Evolutionary conservation across 2,888 invertebrate species (phyloP), one percentile per base, ranked within the genome.

Genomic region (Carabus problematicus): DNA sequence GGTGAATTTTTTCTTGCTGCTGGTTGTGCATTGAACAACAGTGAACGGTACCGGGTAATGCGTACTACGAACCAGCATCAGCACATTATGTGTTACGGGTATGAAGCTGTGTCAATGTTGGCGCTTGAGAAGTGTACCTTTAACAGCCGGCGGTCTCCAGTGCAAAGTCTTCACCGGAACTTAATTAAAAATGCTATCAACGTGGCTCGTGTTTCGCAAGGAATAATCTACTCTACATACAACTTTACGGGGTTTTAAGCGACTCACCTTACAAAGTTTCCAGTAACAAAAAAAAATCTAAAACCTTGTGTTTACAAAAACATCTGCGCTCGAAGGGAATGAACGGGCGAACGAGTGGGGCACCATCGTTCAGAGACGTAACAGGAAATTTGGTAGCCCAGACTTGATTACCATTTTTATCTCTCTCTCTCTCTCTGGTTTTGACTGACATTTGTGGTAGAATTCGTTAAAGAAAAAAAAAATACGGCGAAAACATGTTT

Each of bases 181-280:
- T 69, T 69, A 69, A 69, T 69, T 69, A 69, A 69, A 69, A 69
- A 69, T 69, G 62, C 69, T 56, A 69, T 69, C 69, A 69, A 60
- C 62, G 55, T 62, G 61, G 62, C 56, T 69, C 69, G 54, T 62
- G 61, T 69, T 69, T 69, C 61, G 55, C 56, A 19, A 29, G 19
- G 61, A 68, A 64, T 64, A 64, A 59, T 66, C 66, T 59, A 59
- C 59, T 68, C 60, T 69, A 62, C 69, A 69, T 69, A 69, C 62
- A 56, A 69, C 60, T 52, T 60, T 67, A 59, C 67, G 47, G 67
- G 42, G 41, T 41, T 60, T 67, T 67, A 67, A 66, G 59, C 66
- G 58, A 66, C 66, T 66, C 59, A 66, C 66, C 66, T 66, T 66
- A 66, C 66, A 66, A 59, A 49, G 49, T 59, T 56, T 43, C 58